phyloP scores from a whole-genome alignment of 1,140 invertebrate genomes.

The Asbolus verrucosus region DNA sequence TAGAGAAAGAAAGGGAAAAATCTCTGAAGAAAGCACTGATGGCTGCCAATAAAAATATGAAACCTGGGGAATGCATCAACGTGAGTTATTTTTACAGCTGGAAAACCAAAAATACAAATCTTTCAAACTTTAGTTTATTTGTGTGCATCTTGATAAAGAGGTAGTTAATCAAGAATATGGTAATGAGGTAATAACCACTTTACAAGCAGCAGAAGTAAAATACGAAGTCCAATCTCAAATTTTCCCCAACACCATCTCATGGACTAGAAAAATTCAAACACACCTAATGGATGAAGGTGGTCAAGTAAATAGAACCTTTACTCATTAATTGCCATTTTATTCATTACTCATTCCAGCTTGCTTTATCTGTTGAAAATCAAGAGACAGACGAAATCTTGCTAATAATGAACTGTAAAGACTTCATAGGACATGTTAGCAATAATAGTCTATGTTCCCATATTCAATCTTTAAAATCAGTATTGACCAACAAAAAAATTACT shows the following conservation, averaged over 20 bases:
- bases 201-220: conserved; percentile 58
- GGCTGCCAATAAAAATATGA: conserved; percentile 62
- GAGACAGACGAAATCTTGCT: conserved; percentile 62
- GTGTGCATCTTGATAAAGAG: conserved; percentile 66
- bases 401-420: conserved; percentile 65
- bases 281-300: conserved; percentile 50
- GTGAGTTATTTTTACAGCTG: conserved; percentile 55
- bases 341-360: conserved; percentile 58
- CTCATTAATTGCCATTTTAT: conserved; percentile 35
- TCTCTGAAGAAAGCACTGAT: conserved; percentile 59
- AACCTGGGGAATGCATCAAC: conserved; percentile 71
- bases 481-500: conserved; percentile 61
- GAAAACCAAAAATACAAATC: conserved; percentile 3
- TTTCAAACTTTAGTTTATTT: conserved; percentile 63
- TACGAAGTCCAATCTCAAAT: conserved; percentile 60
- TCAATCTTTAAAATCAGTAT: conserved; percentile 52
- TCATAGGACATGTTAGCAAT: conserved; percentile 61
- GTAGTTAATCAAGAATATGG: conserved; percentile 62
- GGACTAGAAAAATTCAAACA: conserved; percentile 64
- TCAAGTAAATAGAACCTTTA: conserved; percentile 42
- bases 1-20: conserved; percentile 62
- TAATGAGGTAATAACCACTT: conserved; percentile 55
- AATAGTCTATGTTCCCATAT: conserved; percentile 61
- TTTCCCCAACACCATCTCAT: conserved; percentile 66
- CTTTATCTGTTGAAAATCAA: conserved; percentile 44